A percentile compares a stretch with the other conserved stretches of the same genome.
These are phyloP conservation scores for Sander lucioperca DNA, from an alignment of 2,113 vertebrate species.

Conservation along the genomic window DNA sequence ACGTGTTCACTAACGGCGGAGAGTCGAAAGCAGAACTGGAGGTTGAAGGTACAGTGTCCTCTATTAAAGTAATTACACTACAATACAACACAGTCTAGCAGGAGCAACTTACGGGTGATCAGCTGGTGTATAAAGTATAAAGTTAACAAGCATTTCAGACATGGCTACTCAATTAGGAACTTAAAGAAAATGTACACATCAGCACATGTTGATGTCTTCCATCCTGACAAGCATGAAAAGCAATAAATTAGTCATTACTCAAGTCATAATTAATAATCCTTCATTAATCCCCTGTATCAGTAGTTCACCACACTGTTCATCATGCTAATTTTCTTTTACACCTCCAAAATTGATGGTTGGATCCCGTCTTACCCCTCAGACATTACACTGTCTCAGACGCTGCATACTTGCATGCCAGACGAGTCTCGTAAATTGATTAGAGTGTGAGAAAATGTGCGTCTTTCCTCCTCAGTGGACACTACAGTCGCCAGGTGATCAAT, in stretches of 20 bases:
- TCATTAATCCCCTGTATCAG: slow-evolving; percentile 53
- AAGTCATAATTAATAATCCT: slow-evolving; percentile 58
- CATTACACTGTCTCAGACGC: slow-evolving; percentile 8
- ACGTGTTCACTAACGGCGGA: slow-evolving; percentile 89
- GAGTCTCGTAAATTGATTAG: slow-evolving; percentile 48
- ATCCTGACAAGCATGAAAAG: slow-evolving; percentile 68
- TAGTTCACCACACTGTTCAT: slow-evolving; percentile 42
- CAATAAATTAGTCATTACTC: slow-evolving; percentile 64
- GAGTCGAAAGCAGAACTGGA: slow-evolving; percentile 91
- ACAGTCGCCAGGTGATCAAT: slow-evolving; percentile 4
- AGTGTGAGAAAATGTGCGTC: slow-evolving; percentile 31
- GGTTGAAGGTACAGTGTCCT: slow-evolving; percentile 87
- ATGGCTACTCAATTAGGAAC: slow-evolving; percentile 31
- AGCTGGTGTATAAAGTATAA: slow-evolving; percentile 17
- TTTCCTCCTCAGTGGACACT: slow-evolving; percentile 5
- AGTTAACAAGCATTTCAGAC: slow-evolving; percentile 12
- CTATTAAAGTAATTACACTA: background rate
- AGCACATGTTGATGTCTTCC: slow-evolving; percentile 60
- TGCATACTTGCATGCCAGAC: slow-evolving; percentile 15
- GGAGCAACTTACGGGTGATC: too few species aligned
- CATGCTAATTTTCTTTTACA: slow-evolving; percentile 60
- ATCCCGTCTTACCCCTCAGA: background rate
- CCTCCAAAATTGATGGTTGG: slow-evolving; percentile 45
- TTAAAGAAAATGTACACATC: slow-evolving; percentile 34
- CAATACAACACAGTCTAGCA: too few species aligned